A percentile compares a stretch with the other conserved stretches of the same genome.
Evolutionary conservation across 2,797 vertebrate species (phyloP).

Genomic region (Carapus acus): DNA sequence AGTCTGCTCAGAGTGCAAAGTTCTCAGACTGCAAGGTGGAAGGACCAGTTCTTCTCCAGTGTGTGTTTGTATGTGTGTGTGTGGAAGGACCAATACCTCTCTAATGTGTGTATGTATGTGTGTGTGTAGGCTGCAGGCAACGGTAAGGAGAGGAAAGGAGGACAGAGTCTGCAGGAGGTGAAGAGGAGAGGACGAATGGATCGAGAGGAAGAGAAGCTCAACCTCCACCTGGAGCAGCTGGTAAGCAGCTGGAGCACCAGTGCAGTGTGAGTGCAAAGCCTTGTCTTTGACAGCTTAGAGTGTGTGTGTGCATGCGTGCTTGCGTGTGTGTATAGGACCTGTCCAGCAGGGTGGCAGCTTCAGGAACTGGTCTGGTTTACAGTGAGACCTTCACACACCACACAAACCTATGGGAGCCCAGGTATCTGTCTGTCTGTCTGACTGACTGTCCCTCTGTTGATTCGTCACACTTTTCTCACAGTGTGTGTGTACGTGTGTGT

Average conservation of each 20-base stretch:
- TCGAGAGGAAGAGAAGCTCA: constrained; percentile 42
- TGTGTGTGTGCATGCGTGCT: background rate
- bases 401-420: constrained; percentile 55
- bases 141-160: constrained; percentile 38
- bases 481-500: background rate
- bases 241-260: constrained; percentile 19
- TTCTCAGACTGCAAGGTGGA: too few species aligned
- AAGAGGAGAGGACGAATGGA: constrained; percentile 60
- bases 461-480: background rate
- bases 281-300: too few species aligned
- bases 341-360: constrained; percentile 30
- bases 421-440: constrained; percentile 29
- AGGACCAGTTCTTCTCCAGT: too few species aligned
- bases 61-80: too few species aligned
- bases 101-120: too few species aligned
- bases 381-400: constrained; percentile 53
- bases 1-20: too few species aligned
- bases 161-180: constrained; percentile 42
- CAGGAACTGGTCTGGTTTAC: constrained; percentile 57
- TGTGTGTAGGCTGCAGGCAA: constrained; percentile 25
- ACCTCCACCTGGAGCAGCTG: constrained; percentile 37
- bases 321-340: constrained; percentile 45
- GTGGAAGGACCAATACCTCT: too few species aligned
- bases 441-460: background rate
- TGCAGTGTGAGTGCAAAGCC: too few species aligned